Conservation (phyloP, 2,797 vertebrate species). For the Arctocebus calabarensis region DNA sequence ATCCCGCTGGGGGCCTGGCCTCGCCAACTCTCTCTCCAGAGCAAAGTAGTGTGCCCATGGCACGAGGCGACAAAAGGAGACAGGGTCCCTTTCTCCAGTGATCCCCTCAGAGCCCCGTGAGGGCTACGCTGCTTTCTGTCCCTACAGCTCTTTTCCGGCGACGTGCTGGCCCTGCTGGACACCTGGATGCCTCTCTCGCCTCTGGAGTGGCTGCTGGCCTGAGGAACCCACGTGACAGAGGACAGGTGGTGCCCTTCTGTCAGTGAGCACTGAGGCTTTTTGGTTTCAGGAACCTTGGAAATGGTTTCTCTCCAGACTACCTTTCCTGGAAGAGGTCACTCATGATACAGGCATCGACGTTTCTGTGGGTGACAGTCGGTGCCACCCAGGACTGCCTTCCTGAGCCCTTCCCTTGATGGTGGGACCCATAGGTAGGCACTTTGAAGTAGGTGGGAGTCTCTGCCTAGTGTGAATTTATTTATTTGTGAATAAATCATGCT, state of each 20-base stretch:
- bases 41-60: constrained; percentile 81
- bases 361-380: not conserved
- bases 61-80: constrained; percentile 86
- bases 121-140: not conserved
- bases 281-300: not conserved
- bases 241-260: not conserved
- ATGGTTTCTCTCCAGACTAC: not conserved
- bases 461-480: constrained; percentile 67
- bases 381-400: not conserved
- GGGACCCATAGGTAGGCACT: not conserved
- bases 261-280: not conserved
- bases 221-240: not conserved
- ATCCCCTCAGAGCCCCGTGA: constrained; percentile 82
- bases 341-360: not conserved
- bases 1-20: not conserved
- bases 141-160: constrained; percentile 76
- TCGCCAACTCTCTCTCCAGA: not conserved
- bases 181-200: constrained; percentile 69
- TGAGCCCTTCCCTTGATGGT: not conserved
- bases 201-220: constrained; percentile 71
- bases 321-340: not conserved
- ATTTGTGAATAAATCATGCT: constrained; percentile 77
- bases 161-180: constrained; percentile 80
- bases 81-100: constrained; percentile 91
- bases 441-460: not conserved